Base-by-base conservation (phyloP, 1,140 invertebrate species). In the Trypoxylus dichotomus region DNA sequence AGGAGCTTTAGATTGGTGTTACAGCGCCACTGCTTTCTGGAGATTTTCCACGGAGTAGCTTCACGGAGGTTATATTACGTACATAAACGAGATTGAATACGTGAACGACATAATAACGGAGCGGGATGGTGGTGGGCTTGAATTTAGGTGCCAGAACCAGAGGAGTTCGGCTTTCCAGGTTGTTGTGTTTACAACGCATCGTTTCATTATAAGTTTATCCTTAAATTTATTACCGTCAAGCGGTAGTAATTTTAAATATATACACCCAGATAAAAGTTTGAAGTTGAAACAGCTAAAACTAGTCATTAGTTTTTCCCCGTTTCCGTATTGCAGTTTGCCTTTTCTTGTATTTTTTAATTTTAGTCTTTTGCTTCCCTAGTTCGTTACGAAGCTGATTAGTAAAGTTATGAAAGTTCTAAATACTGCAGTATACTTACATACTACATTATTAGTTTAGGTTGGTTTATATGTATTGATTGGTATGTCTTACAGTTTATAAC, bases 231-330 rank as follows among this genome's bases (percentile, higher is more conserved):
- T 68, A 68, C 27, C 27, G 60, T 24, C 21, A 6, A 68, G 11
- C 27, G 19, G 47, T 1, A n/a, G 13, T 19, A n/a, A 15, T 19
- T 54, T 54, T 54, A 19, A 54, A 54, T 54, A 54, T 54, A 19
- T n/a, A 54, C 47, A 15, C 47, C 19, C 47, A 19, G 47, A 19
- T n/a, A 15, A 54, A 54, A 54, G 47, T 54, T 54, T 54, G 47
- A 54, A 54, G 47, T 54, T 19, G 47, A 54, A 54, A 54, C 47
- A n/a, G n/a, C 47, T 54, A 54, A n/a, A 54, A n/a, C 47, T 54
- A 54, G 47, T 54, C 19, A n/a, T 54, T 54, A 54, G 47, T 54
- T 54, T 54, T 54, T 54, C 47, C 6, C 47, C 5, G 47, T 54
- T 6, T 54, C 47, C 19, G 19, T 15, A n/a, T 15, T 15, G 47